These are phyloP conservation scores for Spongilla lacustris DNA, from an alignment of 37 sponge, comb jelly and placozoan genomes.

Conservation along the genomic window DNA sequence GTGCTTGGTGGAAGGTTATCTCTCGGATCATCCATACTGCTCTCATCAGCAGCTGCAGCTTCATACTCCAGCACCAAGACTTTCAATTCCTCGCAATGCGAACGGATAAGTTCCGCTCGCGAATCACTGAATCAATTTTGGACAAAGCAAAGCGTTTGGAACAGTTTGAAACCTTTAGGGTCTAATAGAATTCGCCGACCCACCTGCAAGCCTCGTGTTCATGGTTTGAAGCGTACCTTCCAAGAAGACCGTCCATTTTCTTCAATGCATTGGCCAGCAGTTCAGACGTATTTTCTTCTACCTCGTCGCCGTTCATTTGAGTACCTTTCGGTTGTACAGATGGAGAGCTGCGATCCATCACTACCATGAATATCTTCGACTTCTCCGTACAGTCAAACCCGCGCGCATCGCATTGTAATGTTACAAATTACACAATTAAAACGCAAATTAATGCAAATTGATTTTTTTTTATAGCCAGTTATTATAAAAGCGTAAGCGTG, in stretches of 20 bases:
- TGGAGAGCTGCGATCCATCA: not conserved
- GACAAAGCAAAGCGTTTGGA: too few species aligned
- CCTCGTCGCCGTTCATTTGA: not conserved
- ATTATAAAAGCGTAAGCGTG: not conserved
- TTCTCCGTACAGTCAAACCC: not conserved
- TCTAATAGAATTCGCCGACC: not conserved
- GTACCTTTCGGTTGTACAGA: not conserved
- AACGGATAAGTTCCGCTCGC: not conserved
- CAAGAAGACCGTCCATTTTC: slow-evolving; percentile 76
- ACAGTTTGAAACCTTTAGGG: too few species aligned
- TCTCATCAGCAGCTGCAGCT: not conserved
- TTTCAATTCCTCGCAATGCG: slow-evolving; percentile 15
- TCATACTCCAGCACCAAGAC: slow-evolving; percentile 7
- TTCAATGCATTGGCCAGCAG: slow-evolving; percentile 64
- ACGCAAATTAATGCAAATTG: not conserved
- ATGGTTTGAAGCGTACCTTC: slow-evolving; percentile 17
- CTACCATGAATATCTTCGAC: not conserved
- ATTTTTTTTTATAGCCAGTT: not conserved
- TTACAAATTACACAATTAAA: not conserved
- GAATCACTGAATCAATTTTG: not conserved
- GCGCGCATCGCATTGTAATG: too few species aligned
- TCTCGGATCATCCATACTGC: slow-evolving; percentile 18
- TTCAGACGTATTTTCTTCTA: slow-evolving; percentile 14
- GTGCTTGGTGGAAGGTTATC: slow-evolving; percentile 7
- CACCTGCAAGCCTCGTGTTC: not conserved